Percentiles rank a stretch among this genome's conserved stretches.
These are phyloP conservation scores for Trachelipus rathkii DNA, from an alignment of 1,140 invertebrate species.

Conservation along the genomic window DNA sequence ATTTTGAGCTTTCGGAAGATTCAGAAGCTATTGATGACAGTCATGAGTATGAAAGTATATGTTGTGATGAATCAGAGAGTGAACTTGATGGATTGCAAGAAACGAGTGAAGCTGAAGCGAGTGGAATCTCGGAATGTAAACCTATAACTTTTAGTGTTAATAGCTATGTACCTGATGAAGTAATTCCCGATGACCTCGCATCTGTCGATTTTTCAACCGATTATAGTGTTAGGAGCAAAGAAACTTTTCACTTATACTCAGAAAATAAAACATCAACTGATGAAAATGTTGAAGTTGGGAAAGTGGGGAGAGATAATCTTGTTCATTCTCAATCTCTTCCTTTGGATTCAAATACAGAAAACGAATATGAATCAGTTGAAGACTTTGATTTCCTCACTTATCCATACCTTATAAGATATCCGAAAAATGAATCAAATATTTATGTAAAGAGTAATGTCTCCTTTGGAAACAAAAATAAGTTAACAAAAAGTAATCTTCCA, in stretches of 20 bases:
- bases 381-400: conserved; percentile 6
- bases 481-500: not conserved
- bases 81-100: not conserved
- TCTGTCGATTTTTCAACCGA: not conserved
- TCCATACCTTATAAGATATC: not conserved
- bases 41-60: not conserved
- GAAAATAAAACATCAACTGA: not conserved
- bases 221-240: not conserved
- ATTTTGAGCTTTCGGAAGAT: not conserved
- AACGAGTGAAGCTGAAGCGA: not conserved
- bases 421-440: no score
- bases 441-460: no score
- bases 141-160: not conserved
- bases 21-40: not conserved
- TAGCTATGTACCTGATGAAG: not conserved
- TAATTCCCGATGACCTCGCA: not conserved
- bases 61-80: not conserved
- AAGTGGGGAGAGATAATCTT: not conserved
- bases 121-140: not conserved
- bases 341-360: not conserved
- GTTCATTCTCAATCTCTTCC: not conserved
- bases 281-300: not conserved
- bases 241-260: not conserved
- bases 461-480: not conserved
- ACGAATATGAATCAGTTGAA: not conserved